Percentiles rank a stretch among this genome's conserved stretches.
phyloP scores from a whole-genome alignment of 2,888 invertebrate species.

The Leptopilina syphax region DNA sequence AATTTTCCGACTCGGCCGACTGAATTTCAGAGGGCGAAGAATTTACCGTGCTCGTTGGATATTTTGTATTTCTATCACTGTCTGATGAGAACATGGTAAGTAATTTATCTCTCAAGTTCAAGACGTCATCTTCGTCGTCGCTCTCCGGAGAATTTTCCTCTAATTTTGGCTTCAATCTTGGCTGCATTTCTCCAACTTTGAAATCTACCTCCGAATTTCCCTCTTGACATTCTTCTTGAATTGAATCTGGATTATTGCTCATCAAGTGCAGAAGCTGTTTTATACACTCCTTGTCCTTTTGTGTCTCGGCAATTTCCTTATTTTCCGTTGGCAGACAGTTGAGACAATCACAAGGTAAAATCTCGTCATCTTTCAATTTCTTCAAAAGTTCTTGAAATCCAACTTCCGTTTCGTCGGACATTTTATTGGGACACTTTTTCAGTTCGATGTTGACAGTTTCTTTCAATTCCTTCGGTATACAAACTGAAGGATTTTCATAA shows the following conservation, averaged over 20 bases:
- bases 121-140: constrained; percentile 1
- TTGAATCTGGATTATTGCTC: constrained; percentile 34
- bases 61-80: constrained; percentile 3
- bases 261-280: constrained; percentile 23
- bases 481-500: constrained; percentile 44
- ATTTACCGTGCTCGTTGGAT: constrained; percentile 2
- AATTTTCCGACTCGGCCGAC: constrained; percentile 53
- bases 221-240: too few relatives aligned
- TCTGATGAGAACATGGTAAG: neutral
- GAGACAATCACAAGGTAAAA: constrained; percentile 10
- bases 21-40: constrained; percentile 46
- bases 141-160: neutral
- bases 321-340: constrained; percentile 21
- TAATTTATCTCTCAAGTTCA: constrained; percentile 15
- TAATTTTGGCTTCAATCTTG: too few relatives aligned
- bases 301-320: neutral
- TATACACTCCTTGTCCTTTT: constrained; percentile 7
- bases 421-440: constrained; percentile 50
- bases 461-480: constrained; percentile 55
- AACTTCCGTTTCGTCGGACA: neutral
- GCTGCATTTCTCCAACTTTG: neutral
- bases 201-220: neutral
- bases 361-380: constrained; percentile 3
- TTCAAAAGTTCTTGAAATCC: constrained; percentile 6
- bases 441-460: constrained; percentile 59